Base-by-base conservation (phyloP, 2,888 invertebrate species). In the Scaeva pyrastri region DNA sequence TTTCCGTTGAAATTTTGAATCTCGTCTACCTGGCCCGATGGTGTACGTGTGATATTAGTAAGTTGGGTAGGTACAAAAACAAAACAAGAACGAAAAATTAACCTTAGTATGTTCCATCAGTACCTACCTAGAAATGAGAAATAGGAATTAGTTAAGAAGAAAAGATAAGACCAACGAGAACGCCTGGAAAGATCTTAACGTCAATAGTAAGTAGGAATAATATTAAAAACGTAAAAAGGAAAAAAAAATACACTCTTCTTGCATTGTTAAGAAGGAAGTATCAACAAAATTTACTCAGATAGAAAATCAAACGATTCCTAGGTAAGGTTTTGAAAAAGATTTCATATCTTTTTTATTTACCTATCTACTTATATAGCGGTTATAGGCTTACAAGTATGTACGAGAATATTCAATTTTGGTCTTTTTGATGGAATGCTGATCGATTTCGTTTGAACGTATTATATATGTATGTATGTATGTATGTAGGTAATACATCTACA, bases 41-140 rank as follows among this genome's bases (percentile, higher is more conserved):
- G 73, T 77, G 76, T 81, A 76, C 50, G 55, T 70, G 82, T 86
- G 82, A 64, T 82, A 82, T 86, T 66, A 66, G 19, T 86, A 86
- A 77, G 36, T 74, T 56, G 55, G 39, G 60, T 62, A 66, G n/a
- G 43, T 45, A 62, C 4, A 14, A 45, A 48, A 36, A 19, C 21
- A 41, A 16, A 66, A 11, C 2, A 50, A 45, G 26, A 60, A 60
- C 43, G 43, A 58, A 62, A 68, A 43, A 76, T 52, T 48, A 86
- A 75, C 77, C 81, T 82, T 86, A 82, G 77, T 82, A 82, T 68
- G 81, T 86, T n/a, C n/a, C n/a, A n/a, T n/a, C n/a, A n/a, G n/a
- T n/a, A n/a, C n/a, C n/a, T n/a, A 86, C 86, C 82, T 86, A 86
- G 82, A 74, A 86, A 86, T 86, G 52, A 76, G 81, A 77, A 86